Conservation (phyloP, 2,797 vertebrate species). For the Hydrocynus forskahlii region DNA sequence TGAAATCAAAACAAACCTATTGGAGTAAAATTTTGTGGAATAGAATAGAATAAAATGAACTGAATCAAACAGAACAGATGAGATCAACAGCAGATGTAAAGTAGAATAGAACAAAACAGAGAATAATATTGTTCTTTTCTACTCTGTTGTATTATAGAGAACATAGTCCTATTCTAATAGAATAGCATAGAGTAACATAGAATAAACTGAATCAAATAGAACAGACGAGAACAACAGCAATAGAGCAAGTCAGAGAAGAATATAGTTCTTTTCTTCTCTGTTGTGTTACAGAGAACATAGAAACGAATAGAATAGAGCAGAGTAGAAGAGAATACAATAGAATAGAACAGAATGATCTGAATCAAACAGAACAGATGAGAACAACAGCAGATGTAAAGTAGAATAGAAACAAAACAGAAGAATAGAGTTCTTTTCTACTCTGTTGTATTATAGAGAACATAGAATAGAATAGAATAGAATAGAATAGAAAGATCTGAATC, state of each 20-base stretch:
- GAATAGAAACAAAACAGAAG: background rate
- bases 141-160: too few species aligned
- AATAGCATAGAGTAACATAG: too few species aligned
- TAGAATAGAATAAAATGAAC: background rate
- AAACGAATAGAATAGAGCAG: background rate
- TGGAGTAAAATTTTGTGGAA: too few species aligned
- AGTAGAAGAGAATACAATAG: background rate
- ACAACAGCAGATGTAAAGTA: background rate
- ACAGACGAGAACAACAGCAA: background rate
- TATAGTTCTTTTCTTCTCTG: too few species aligned
- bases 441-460: too few species aligned
- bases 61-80: background rate
- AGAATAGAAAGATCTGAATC: background rate
- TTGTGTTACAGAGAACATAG: too few species aligned
- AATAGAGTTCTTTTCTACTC: too few species aligned
- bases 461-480: background rate
- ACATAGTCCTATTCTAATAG: background rate
- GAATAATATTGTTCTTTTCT: too few species aligned
- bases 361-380: background rate
- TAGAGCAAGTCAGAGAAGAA: background rate
- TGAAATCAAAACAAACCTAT: too few species aligned
- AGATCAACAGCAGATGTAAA: background rate
- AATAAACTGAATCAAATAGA: background rate
- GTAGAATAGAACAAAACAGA: background rate
- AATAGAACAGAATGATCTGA: too few species aligned